phyloP scores from a whole-genome alignment of 2,888 invertebrate species.

The Elysia crispata region DNA sequence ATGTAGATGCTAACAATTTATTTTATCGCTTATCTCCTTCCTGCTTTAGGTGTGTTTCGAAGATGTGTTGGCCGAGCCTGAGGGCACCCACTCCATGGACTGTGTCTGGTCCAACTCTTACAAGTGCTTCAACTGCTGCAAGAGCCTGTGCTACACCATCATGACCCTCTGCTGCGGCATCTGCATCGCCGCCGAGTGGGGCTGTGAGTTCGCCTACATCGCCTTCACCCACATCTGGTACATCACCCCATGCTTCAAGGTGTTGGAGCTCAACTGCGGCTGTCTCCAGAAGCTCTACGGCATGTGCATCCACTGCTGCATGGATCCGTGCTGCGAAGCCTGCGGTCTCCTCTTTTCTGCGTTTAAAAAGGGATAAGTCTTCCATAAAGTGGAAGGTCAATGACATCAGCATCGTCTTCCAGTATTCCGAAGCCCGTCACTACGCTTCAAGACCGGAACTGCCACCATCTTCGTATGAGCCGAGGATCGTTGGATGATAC shows the following conservation, averaged over 20 bases:
- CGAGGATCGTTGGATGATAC: too few relatives aligned
- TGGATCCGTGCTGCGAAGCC: constrained; percentile 62
- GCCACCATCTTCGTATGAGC: too few relatives aligned
- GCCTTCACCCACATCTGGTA: constrained; percentile 85
- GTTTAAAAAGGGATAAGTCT: constrained; percentile 55
- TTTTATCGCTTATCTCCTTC: too few relatives aligned
- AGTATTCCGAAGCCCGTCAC: not conserved
- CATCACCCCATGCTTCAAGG: constrained; percentile 83
- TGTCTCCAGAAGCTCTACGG: constrained; percentile 76
- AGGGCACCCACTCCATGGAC: constrained; percentile 79
- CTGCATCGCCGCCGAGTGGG: constrained; percentile 83
- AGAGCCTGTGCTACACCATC: constrained; percentile 84
- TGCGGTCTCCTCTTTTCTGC: constrained; percentile 58
- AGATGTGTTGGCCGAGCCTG: constrained; percentile 68
- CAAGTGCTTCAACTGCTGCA: constrained; percentile 82
- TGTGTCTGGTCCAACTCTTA: constrained; percentile 85
- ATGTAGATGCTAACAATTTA: too few relatives aligned
- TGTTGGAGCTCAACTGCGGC: constrained; percentile 81
- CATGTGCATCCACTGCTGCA: constrained; percentile 78
- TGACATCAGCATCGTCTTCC: not conserved
- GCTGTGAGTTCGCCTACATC: constrained; percentile 78
- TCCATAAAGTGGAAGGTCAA: not conserved
- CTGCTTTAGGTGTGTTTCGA: constrained; percentile 66
- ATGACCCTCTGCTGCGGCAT: constrained; percentile 84
- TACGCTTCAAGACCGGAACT: too few relatives aligned